A percentile compares a stretch with the other conserved stretches of the same genome.
Conservation (phyloP, 2,888 invertebrate species). For the Argyra leucocephala region DNA sequence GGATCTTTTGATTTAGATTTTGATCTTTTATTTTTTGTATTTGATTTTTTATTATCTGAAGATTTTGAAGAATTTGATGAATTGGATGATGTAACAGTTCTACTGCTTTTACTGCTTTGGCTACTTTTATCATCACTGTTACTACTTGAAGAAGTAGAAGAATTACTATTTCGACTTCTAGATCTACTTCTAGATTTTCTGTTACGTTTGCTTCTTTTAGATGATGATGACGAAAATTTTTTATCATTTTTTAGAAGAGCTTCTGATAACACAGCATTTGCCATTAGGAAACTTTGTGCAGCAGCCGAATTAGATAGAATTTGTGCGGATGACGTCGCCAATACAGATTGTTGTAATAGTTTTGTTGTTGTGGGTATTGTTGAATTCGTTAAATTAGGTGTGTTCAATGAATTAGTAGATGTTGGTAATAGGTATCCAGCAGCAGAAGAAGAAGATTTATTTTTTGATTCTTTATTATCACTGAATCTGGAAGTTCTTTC, state of each 20-base stretch:
- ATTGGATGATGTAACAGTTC: slow-evolving; percentile 14
- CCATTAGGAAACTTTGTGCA: slow-evolving; percentile 8
- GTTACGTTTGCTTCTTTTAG: neutral
- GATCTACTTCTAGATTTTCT: neutral
- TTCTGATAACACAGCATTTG: neutral
- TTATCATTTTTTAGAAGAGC: slow-evolving; percentile 6
- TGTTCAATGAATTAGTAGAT: slow-evolving; percentile 12
- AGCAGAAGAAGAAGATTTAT: slow-evolving; percentile 16
- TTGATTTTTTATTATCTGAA: neutral
- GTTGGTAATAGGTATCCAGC: slow-evolving; percentile 15
- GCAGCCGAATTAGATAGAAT: neutral
- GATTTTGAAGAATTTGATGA: slow-evolving; percentile 17
- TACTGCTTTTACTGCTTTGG: neutral
- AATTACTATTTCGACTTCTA: neutral
- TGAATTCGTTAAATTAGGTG: slow-evolving; percentile 2
- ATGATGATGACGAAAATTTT: neutral
- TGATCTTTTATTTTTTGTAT: neutral
- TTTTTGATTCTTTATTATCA: slow-evolving; percentile 38
- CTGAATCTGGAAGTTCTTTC: slow-evolving; percentile 42
- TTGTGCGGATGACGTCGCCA: neutral
- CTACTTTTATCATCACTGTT: neutral
- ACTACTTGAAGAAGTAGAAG: neutral
- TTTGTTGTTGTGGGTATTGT: neutral
- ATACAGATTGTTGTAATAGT: neutral
- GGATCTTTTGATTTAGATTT: neutral